These are phyloP conservation scores for Ctenopoma kingsleyae DNA, from an alignment of 2,797 vertebrate species.

Conservation along the genomic window DNA sequence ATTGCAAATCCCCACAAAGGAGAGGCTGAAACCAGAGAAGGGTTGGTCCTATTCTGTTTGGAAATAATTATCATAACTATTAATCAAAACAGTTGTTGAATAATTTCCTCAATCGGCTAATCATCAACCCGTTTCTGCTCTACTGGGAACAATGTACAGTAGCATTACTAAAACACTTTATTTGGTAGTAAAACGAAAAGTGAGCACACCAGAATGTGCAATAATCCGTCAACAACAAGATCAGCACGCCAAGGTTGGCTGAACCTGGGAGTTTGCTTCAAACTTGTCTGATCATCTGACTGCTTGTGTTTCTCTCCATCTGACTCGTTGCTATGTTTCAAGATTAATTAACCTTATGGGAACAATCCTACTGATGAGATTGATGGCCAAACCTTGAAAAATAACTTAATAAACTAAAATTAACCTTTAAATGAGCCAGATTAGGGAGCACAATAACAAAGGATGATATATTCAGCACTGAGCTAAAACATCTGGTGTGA, in stretches of 20 bases:
- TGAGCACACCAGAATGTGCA: not conserved
- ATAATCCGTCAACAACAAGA: not conserved
- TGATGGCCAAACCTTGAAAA: not conserved
- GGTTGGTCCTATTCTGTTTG: too few species aligned
- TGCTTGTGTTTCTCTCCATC: not conserved
- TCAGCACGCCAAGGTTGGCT: not conserved
- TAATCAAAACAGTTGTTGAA: too few species aligned
- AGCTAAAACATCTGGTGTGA: slow-evolving; percentile 24
- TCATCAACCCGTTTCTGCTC: not conserved
- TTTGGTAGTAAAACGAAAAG: not conserved
- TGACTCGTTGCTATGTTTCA: not conserved
- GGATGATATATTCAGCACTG: slow-evolving; percentile 12
- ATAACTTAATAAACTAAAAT: slow-evolving; percentile 2
- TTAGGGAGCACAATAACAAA: slow-evolving; percentile 16
- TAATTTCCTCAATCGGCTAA: not conserved
- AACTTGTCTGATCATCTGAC: not conserved
- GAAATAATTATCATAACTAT: too few species aligned
- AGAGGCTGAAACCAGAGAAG: too few species aligned
- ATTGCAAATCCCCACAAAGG: not conserved
- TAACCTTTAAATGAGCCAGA: not conserved
- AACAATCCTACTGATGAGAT: not conserved
- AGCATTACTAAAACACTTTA: not conserved
- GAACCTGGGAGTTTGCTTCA: not conserved
- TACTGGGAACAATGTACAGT: not conserved
- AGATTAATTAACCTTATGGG: not conserved